A percentile compares a stretch with the other conserved stretches of the same genome.
phyloP scores from a whole-genome alignment of 2,888 invertebrate species.

The Lithophane leautieri region DNA sequence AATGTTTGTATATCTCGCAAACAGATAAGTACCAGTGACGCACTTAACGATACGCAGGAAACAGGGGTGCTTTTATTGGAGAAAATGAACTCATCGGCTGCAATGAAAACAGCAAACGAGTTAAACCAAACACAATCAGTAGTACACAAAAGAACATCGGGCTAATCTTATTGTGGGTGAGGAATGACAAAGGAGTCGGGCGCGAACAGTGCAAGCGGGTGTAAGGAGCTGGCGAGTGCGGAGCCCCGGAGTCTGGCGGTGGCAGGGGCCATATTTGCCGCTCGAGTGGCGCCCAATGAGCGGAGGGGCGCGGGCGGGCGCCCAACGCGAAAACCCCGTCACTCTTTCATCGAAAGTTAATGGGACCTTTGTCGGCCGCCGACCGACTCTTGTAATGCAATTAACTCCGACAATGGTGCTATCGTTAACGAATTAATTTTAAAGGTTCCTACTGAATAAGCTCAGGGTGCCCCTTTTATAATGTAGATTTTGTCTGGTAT shows the following conservation, averaged over 20 bases:
- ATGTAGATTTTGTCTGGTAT: slow-evolving; percentile 46
- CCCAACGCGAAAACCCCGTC: slow-evolving; percentile 80
- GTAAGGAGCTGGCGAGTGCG: slow-evolving; percentile 72
- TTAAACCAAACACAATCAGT: slow-evolving; percentile 84
- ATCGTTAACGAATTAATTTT: slow-evolving; percentile 88
- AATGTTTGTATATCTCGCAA: slow-evolving; percentile 34
- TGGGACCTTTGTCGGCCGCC: slow-evolving; percentile 86
- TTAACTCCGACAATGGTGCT: slow-evolving; percentile 87
- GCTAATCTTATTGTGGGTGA: slow-evolving; percentile 85
- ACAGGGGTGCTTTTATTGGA: slow-evolving; percentile 61
- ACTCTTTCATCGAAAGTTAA: slow-evolving; percentile 87
- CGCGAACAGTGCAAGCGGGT: slow-evolving; percentile 66
- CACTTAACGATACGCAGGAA: slow-evolving; percentile 50
- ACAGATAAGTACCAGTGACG: slow-evolving; percentile 50
- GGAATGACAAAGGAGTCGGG: slow-evolving; percentile 76
- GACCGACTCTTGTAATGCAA: slow-evolving; percentile 89
- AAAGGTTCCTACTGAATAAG: slow-evolving; percentile 74
- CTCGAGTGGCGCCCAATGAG: slow-evolving; percentile 81
- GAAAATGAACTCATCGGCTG: slow-evolving; percentile 62
- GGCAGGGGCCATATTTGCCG: slow-evolving; percentile 88
- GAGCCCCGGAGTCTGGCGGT: slow-evolving; percentile 82
- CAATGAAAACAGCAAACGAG: slow-evolving; percentile 79
- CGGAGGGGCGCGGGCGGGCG: slow-evolving; percentile 70
- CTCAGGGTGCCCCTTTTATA: slow-evolving; percentile 67
- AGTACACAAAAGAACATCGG: slow-evolving; percentile 82